Evolutionary conservation across 1,140 invertebrate genomes (phyloP).

Genomic region (Tetraneura akinire): DNA sequence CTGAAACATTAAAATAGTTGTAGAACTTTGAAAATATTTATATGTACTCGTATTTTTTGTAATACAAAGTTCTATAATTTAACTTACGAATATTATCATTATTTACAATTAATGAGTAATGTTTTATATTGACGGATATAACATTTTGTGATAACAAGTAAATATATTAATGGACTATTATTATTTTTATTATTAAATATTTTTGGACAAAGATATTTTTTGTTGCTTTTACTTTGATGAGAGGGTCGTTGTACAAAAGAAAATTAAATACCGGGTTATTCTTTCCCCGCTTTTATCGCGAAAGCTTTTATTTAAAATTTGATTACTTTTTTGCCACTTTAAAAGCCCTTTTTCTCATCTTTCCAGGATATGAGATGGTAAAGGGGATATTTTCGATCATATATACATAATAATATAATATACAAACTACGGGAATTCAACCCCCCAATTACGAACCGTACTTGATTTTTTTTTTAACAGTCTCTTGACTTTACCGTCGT

Average conservation of each 20-base stretch:
- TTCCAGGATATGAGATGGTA: conserved; percentile 32
- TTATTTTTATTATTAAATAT: conserved; percentile 37
- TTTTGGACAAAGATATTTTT: conserved; percentile 35
- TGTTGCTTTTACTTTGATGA: conserved; percentile 25
- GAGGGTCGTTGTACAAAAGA: conserved; percentile 40
- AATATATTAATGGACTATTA: conserved; percentile 27
- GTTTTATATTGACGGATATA: background rate
- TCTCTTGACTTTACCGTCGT: background rate
- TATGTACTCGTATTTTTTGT: background rate
- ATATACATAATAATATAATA: background rate
- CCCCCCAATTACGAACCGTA: conserved; percentile 33
- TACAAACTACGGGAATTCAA: background rate
- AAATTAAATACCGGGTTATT: conserved; percentile 44
- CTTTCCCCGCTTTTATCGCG: conserved; percentile 34
- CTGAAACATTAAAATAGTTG: too few relatives aligned
- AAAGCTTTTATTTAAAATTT: conserved; percentile 51
- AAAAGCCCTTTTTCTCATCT: conserved; percentile 48
- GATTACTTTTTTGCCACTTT: conserved; percentile 51
- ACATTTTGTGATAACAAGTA: background rate
- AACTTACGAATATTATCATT: background rate
- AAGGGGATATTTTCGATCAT: conserved; percentile 8
- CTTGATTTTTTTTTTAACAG: conserved; percentile 4
- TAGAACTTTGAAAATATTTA: background rate
- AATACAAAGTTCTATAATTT: background rate
- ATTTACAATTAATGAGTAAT: background rate